A percentile compares a stretch with the other conserved stretches of the same genome.
These are phyloP conservation scores for Miltochrista miniata DNA, from an alignment of 2,888 invertebrate species.

Conservation along the genomic window DNA sequence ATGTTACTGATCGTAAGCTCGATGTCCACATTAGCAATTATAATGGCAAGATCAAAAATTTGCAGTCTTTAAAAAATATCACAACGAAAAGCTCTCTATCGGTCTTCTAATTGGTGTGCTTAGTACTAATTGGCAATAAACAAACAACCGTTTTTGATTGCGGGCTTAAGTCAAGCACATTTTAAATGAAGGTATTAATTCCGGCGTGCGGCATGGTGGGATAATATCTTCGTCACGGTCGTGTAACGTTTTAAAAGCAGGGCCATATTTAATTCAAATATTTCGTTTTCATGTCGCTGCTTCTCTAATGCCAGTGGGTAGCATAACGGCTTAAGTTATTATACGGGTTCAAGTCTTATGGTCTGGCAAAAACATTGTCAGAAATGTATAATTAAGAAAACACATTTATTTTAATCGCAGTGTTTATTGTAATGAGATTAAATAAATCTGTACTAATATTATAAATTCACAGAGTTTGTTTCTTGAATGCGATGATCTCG, in stretches of 20 bases:
- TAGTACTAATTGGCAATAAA: neutral
- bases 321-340: slow-evolving; percentile 9
- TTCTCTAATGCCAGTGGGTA: neutral
- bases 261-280: slow-evolving; percentile 18
- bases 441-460: no score
- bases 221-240: slow-evolving; percentile 24
- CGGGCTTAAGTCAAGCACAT: slow-evolving; percentile 10
- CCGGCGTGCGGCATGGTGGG: slow-evolving; percentile 26
- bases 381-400: no score
- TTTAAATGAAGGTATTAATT: slow-evolving; percentile 37
- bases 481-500: no score
- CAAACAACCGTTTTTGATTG: slow-evolving; percentile 23
- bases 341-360: neutral
- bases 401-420: no score
- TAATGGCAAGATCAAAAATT: no score
- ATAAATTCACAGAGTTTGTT: no score
- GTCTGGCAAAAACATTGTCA: slow-evolving; percentile 1
- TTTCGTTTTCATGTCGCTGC: neutral
- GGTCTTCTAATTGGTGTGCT: slow-evolving; percentile 28
- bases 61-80: no score
- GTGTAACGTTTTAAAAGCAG: slow-evolving; percentile 12
- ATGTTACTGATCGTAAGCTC: no score
- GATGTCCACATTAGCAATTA: no score
- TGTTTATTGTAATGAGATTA: no score
- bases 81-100: slow-evolving; percentile 3